phyloP scores from a whole-genome alignment of 2,113 vertebrate genomes.

The Psilopsiagon aymara region DNA sequence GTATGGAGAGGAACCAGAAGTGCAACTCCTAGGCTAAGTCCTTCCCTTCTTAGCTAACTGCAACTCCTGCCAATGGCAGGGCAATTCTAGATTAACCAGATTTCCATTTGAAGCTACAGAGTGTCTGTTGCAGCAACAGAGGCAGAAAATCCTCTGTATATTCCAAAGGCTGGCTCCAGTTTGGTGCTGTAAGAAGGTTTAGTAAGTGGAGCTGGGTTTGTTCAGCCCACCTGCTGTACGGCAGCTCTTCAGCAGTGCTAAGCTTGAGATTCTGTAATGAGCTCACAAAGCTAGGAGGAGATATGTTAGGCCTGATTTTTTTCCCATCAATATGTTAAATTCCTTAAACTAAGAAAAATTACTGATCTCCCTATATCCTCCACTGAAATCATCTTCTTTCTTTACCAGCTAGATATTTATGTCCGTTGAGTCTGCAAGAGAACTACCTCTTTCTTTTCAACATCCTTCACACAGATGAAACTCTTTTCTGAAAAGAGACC shows the following conservation, averaged over 20 bases:
- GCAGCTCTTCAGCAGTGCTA: background rate
- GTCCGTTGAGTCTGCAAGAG: background rate
- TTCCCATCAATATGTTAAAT: background rate
- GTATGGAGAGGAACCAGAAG: slow-evolving; percentile 7
- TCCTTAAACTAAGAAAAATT: background rate
- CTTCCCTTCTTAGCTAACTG: background rate
- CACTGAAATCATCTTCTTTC: background rate
- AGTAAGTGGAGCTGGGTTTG: background rate
- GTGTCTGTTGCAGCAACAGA: background rate
- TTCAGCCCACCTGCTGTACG: background rate
- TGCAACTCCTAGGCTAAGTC: background rate
- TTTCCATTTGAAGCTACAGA: background rate
- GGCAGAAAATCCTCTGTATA: background rate
- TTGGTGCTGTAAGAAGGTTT: background rate
- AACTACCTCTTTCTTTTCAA: background rate
- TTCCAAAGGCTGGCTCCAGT: background rate
- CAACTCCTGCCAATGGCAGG: background rate
- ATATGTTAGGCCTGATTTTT: background rate
- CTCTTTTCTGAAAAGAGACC: background rate
- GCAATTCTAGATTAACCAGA: background rate
- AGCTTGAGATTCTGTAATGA: background rate
- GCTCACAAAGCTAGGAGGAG: background rate
- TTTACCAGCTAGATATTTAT: background rate
- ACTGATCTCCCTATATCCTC: background rate
- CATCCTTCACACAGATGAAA: background rate